phyloP scores from a whole-genome alignment of 2,888 invertebrate species.

The Drosophila sordidapex region DNA sequence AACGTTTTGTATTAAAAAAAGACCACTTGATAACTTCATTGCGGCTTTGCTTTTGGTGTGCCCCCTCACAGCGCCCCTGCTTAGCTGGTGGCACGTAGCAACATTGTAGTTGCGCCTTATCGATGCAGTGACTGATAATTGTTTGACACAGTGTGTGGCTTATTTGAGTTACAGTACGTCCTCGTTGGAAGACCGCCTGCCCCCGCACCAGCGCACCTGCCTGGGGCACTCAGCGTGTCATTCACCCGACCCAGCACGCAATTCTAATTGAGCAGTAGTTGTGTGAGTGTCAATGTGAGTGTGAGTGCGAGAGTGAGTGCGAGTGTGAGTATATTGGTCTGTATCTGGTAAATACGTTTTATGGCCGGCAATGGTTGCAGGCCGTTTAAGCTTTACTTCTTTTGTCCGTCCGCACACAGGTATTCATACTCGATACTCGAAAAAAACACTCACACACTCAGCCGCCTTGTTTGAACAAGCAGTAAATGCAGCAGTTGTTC shows the following conservation, averaged over 20 bases:
- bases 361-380: conserved; percentile 31
- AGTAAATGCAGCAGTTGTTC: conserved; percentile 44
- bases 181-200: conserved; percentile 19
- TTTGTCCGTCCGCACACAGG: conserved; percentile 29
- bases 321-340: conserved; percentile 15
- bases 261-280: conserved; percentile 52
- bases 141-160: conserved; percentile 74
- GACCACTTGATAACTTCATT: conserved; percentile 69
- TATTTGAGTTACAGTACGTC: conserved; percentile 58
- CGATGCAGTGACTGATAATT: conserved; percentile 72
- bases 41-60: conserved; percentile 14
- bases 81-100: conserved; percentile 43
- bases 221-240: conserved; percentile 53
- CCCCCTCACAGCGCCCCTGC: no score
- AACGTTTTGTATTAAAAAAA: conserved; percentile 59
- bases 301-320: rapidly evolving
- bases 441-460: not conserved
- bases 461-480: conserved; percentile 57
- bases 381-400: conserved; percentile 63
- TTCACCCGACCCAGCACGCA: conserved; percentile 51
- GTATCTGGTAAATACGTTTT: conserved; percentile 70
- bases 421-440: not conserved
- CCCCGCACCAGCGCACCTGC: not conserved
- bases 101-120: conserved; percentile 73
- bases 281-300: not conserved